A percentile compares a stretch with the other conserved stretches of the same genome.
Conservation (phyloP, 2,113 vertebrate species). For the Rattus norvegicus region GRCr8 NC_086039.1:53904001-53904500, state of each 20-base stretch:
- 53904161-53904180: not conserved
- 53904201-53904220: not conserved
- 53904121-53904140: not conserved
- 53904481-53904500: conserved; percentile 35
- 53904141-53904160: not conserved
- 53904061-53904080: not conserved
- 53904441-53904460: conserved; percentile 24
- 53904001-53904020: conserved; percentile 23
- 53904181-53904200: not conserved
- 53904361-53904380: conserved; percentile 9
- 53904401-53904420: conserved; percentile 46
- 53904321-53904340: conserved; percentile 47
- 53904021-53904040: not conserved
- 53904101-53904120: not conserved
- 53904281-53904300: conserved; percentile 11
- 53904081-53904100: conserved; percentile 13
- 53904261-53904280: conserved; percentile 9
- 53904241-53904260: not conserved
- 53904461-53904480: not conserved
- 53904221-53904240: not conserved
- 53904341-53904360: not conserved
- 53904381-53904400: conserved; percentile 33
- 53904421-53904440: not conserved
- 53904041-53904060: conserved; percentile 9
- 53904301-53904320: not conserved